Base-by-base conservation (phyloP, 1,140 invertebrate species). In the Meloidogyne floridensis region DNA sequence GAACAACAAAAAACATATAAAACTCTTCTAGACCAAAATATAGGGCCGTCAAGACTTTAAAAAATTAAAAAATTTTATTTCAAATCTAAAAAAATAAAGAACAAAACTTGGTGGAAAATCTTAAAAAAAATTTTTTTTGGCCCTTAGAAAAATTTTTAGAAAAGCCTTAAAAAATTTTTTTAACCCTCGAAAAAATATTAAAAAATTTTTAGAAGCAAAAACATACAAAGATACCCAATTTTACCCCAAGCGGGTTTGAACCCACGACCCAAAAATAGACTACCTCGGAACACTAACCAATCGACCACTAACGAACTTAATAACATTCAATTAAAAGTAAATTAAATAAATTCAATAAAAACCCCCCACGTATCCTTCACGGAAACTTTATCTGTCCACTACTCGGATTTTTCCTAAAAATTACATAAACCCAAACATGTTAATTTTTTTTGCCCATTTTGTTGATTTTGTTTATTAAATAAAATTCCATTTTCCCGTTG, bases 271-370 rank as follows among this genome's bases (percentile, higher is more conserved):
- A 84, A 89, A 88, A 86, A 82, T 86, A 93, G 94, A 94, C 94
- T 93, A 94, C 93, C 94, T 94, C 94, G 94, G 94, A 94, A 94
- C 94, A 94, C 94, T 94, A 94, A 94, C 94, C 94, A 94, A 94
- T 94, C 94, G 93, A 94, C 93, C 94, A 93, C 93, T 94, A 2
- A 13, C 43, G 43, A 13, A 59, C 56, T 15, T 59, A 59, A 15
- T 13, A 59, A 47, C 3, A 47, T 15, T 4, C 4, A 3, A 11
- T 59, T 15, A 59, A 59, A 59, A 59, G 15, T 4, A 1, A 4
- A 11, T 13, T 59, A 15, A 15, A 59, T 2, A 59, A 59, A 59
- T 15, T 13, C 3, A 13, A 59, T 13, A 13, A 13, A 59, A n/a
- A 59, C 4, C 3, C 5, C 5, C 5, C 2, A 70, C 77, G 65